Conservation (phyloP, 1,140 invertebrate species). For the Drosophila sp. region DNA sequence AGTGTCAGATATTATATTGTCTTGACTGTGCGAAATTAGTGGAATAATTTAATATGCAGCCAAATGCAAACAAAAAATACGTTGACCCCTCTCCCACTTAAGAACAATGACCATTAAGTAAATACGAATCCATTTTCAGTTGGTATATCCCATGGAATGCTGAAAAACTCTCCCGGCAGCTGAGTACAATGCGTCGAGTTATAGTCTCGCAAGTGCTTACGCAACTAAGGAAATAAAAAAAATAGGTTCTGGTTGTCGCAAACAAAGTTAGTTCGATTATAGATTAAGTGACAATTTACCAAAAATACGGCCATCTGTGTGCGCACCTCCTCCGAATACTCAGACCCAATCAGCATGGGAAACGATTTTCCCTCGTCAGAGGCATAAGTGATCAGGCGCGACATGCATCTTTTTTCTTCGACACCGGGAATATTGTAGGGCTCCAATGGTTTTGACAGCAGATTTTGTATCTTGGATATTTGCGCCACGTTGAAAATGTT, state of each 20-base stretch:
- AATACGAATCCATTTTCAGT: conserved; percentile 82
- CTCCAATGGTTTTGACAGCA: conserved; percentile 72
- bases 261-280: not conserved
- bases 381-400: conserved; percentile 85
- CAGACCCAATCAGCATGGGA: conserved; percentile 86
- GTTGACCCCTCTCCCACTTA: conserved; percentile 1
- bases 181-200: conserved; percentile 94
- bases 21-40: conserved; percentile 13
- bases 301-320: conserved; percentile 86
- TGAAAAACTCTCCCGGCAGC: conserved; percentile 88
- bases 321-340: conserved; percentile 84
- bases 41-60: conserved; percentile 74
- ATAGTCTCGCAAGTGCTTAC: conserved; percentile 93
- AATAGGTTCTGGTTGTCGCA: conserved; percentile 9
- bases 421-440: conserved; percentile 44
- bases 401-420: conserved; percentile 84
- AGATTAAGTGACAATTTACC: conserved; percentile 82
- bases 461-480: conserved; percentile 58
- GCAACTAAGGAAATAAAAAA: conserved; percentile 85
- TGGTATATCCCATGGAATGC: conserved; percentile 84
- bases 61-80: conserved; percentile 52
- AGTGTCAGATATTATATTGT: conserved; percentile 48
- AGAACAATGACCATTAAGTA: conserved; percentile 56
- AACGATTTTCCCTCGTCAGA: conserved; percentile 85
- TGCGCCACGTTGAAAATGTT: conserved; percentile 86